Conservation (phyloP, 2,888 invertebrate species). For the Amblyteles armatorius region DNA sequence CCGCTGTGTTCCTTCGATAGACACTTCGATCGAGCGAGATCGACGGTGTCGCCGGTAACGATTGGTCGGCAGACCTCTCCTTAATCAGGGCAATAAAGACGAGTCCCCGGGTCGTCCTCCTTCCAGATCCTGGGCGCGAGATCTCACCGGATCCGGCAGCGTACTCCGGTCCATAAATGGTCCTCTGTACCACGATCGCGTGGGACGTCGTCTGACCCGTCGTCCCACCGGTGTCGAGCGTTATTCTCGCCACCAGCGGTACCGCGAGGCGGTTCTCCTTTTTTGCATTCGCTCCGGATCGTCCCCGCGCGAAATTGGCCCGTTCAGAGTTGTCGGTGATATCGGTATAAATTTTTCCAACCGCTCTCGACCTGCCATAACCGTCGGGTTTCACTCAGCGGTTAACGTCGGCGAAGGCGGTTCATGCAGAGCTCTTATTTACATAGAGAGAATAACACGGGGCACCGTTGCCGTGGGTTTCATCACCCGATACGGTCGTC, state of each 20-base stretch:
- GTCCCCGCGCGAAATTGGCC: constrained; percentile 9
- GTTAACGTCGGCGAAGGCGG: constrained; percentile 33
- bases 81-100: constrained; percentile 59
- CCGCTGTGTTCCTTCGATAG: neutral
- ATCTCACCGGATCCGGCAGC: neutral
- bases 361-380: constrained; percentile 32
- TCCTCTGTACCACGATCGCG: constrained; percentile 70
- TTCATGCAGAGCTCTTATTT: constrained; percentile 55
- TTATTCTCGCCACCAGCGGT: constrained; percentile 35
- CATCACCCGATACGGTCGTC: constrained; percentile 42
- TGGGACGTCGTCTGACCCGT: constrained; percentile 74
- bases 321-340: neutral
- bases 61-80: constrained; percentile 21
- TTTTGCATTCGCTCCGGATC: constrained; percentile 4
- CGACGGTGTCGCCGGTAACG: constrained; percentile 6
- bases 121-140: constrained; percentile 24
- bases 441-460: constrained; percentile 42
- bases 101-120: constrained; percentile 5
- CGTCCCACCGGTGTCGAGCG: constrained; percentile 29
- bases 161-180: constrained; percentile 75
- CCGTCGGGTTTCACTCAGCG: constrained; percentile 6
- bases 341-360: neutral
- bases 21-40: constrained; percentile 32
- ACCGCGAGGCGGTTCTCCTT: neutral
- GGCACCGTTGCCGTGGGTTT: constrained; percentile 24